Base-by-base conservation (phyloP, 2,797 vertebrate species). In the Mastacembelus armatus region DNA sequence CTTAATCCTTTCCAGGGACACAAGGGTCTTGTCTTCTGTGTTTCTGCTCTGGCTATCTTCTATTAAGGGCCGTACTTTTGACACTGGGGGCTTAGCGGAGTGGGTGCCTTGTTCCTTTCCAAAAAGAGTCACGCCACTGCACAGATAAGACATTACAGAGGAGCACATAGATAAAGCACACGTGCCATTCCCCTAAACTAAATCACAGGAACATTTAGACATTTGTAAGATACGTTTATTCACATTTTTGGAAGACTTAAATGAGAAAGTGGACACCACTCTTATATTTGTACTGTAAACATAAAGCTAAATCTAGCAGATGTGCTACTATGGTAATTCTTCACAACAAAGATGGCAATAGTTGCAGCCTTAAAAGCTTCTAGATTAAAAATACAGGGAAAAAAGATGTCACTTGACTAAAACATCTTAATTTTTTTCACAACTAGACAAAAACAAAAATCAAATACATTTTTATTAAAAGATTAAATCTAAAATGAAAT, bases 1-100 rank as follows among this genome's bases (percentile, higher is more conserved):
- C 44, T 84, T 68, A 0, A 3, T 70, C 50, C 33, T 59, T 1
- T 27, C 32, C 1, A 65, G 38, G 22, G 71, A 66, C 26, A 15
- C 10, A 0, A 71, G 62, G 21, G 57, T 77, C 48, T 60, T 26
- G 32, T 85, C 77, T 2, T 84, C 84, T 0, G n/a, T 5, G 38
- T 39, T 63, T 22, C 44, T 47, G 44, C 11, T 39, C 14, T 48
- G 65, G 7, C 33, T 14, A 0, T 57, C 72, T 35, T 90, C 86
- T 80, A 88, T 86, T 68, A 89, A 43, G 7, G 91, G 91, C 15
- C 58, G 78, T 1, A 91, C 89, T 57, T 85, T 84, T 2, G 89
- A 90, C 66, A 92, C 87, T 0, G 78, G 89, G 2, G 86, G 89
- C 21, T 88, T 86, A 7, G 69, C 9, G 19, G 54, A 63, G 54